Evolutionary conservation across 2,888 invertebrate species (phyloP).

Genomic region (Machimus rusticus): DNA sequence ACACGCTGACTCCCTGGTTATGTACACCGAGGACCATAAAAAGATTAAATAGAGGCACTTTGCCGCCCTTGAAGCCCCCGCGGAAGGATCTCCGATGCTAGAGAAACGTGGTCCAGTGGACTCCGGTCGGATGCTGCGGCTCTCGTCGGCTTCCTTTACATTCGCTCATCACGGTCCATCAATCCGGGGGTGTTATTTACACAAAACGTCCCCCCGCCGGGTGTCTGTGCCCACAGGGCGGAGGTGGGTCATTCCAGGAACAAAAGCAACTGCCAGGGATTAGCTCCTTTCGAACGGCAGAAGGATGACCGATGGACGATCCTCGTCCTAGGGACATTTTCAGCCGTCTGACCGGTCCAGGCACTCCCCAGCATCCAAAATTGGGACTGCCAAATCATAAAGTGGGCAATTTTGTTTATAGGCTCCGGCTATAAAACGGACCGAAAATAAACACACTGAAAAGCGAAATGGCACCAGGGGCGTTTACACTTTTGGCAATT

Average conservation of each 20-base stretch:
- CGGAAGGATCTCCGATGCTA: background rate
- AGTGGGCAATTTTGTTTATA: conserved; percentile 7
- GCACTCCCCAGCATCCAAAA: background rate
- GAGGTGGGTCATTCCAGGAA: background rate
- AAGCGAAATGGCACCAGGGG: background rate
- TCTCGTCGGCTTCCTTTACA: background rate
- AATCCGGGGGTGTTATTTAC: background rate
- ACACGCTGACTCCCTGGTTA: background rate
- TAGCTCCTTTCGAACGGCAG: background rate
- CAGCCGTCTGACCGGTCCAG: background rate
- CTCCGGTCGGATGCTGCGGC: background rate
- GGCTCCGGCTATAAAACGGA: background rate
- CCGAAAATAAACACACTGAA: background rate
- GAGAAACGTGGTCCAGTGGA: background rate
- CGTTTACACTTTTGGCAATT: background rate
- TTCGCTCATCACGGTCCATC: conserved; percentile 18
- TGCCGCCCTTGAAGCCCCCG: background rate
- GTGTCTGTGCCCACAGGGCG: background rate
- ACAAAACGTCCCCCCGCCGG: background rate
- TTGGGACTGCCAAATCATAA: background rate
- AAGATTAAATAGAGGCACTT: conserved; percentile 27
- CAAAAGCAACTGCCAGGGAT: background rate
- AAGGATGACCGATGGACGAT: background rate
- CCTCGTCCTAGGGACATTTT: background rate
- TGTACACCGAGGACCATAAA: conserved; percentile 9